Conservation (phyloP, 2,888 invertebrate species). For the Amitus sp. region DNA sequence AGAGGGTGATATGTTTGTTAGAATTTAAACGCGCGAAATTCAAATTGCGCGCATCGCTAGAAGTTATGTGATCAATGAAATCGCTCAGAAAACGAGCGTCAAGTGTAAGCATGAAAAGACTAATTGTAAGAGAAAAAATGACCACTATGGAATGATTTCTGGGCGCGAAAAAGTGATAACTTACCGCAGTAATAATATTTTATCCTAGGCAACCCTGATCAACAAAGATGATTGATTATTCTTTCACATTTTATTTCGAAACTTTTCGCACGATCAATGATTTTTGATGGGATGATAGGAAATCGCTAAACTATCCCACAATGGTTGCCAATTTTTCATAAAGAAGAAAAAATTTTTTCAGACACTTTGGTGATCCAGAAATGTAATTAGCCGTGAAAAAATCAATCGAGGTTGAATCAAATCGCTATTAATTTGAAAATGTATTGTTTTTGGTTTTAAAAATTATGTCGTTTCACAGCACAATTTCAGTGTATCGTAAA, state of each 20-base stretch:
- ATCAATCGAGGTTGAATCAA: background rate
- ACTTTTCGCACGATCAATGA: constrained; percentile 15
- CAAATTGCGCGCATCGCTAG: too few species aligned
- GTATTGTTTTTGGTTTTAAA: background rate
- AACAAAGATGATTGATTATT: constrained; percentile 37
- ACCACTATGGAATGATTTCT: too few species aligned
- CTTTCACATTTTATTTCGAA: background rate
- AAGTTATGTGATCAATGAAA: too few species aligned
- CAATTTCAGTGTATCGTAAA: background rate
- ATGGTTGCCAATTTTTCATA: too few species aligned
- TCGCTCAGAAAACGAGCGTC: too few species aligned
- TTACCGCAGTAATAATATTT: constrained; percentile 75
- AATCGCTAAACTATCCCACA: too few species aligned
- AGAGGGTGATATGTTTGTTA: too few species aligned
- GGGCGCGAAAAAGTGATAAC: constrained; percentile 61
- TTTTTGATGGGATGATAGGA: constrained; percentile 28
- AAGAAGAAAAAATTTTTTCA: too few species aligned
- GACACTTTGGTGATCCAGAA: background rate
- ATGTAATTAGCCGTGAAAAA: constrained; percentile 27
- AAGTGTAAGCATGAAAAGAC: too few species aligned
- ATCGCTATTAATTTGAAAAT: background rate
- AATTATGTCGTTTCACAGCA: background rate
- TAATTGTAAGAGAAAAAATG: too few species aligned
- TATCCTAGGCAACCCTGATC: constrained; percentile 73
- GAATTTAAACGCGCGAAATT: too few species aligned